Percentiles rank a stretch among this genome's conserved stretches.
Conservation (phyloP, 2,888 invertebrate species). For the Protodeltote pygarga region DNA sequence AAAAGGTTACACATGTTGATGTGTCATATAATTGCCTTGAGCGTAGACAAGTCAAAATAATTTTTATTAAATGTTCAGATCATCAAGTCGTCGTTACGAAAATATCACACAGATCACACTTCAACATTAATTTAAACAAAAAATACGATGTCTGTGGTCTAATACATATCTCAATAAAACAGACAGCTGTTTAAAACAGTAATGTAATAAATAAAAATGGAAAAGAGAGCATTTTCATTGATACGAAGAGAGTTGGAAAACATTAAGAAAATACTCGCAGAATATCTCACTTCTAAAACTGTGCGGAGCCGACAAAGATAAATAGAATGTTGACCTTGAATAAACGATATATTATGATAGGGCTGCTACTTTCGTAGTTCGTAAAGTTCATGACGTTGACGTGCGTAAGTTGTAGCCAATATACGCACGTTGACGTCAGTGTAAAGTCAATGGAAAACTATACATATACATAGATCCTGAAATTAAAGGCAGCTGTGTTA, state of each 20-base stretch:
- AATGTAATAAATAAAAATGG: constrained; percentile 10
- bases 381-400: constrained; percentile 15
- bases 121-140: constrained; percentile 9
- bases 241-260: constrained; percentile 10
- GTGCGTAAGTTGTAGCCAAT: too few relatives aligned
- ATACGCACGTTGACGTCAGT: too few relatives aligned
- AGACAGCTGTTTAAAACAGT: constrained; percentile 32
- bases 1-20: not conserved
- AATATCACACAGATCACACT: not conserved
- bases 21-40: not conserved
- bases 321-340: constrained; percentile 25
- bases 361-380: constrained; percentile 20
- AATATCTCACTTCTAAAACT: too few relatives aligned
- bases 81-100: too few relatives aligned
- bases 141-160: constrained; percentile 11
- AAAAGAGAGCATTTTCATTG: constrained; percentile 34
- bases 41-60: too few relatives aligned
- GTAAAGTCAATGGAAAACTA: too few relatives aligned
- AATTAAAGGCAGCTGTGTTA: too few relatives aligned
- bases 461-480: too few relatives aligned
- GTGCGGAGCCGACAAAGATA: constrained; percentile 5
- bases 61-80: not conserved
- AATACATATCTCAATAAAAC: constrained; percentile 5
- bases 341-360: constrained; percentile 13
- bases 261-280: constrained; percentile 8